A percentile compares a stretch with the other conserved stretches of the same genome.
Evolutionary conservation across 2,888 invertebrate genomes (phyloP).

Genomic region (Trachelus stipa): DNA sequence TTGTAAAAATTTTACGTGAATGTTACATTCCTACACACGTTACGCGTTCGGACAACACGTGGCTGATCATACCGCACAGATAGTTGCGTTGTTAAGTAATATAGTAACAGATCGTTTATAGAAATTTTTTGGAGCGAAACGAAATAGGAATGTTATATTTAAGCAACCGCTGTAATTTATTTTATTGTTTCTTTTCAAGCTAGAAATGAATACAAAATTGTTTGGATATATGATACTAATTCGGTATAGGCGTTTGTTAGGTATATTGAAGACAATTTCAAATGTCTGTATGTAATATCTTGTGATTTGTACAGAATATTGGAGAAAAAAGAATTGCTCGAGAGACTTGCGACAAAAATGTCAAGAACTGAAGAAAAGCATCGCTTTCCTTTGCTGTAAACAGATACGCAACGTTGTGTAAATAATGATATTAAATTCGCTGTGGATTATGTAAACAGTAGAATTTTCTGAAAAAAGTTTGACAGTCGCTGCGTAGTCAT

Average conservation of each 20-base stretch:
- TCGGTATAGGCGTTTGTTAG: no score
- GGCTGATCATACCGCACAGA: neutral
- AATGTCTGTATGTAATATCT: neutral
- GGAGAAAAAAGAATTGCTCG: neutral
- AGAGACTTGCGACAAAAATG: neutral
- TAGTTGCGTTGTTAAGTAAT: conserved; percentile 7
- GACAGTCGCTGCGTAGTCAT: neutral
- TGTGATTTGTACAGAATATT: neutral
- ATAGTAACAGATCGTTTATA: conserved; percentile 24
- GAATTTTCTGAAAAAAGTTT: neutral
- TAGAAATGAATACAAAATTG: no score
- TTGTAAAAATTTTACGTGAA: conserved; percentile 4
- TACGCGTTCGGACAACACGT: neutral
- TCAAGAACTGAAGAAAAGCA: neutral
- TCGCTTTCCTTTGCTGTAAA: neutral
- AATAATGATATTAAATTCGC: neutral
- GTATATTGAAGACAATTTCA: neutral
- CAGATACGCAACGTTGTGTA: neutral
- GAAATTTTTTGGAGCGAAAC: conserved; percentile 30
- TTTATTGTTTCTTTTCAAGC: neutral
- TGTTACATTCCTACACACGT: neutral
- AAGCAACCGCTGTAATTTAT: conserved; percentile 22
- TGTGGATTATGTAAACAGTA: neutral
- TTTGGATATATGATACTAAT: no score
- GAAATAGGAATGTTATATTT: conserved; percentile 34